A percentile compares a stretch with the other conserved stretches of the same genome.
phyloP scores from a whole-genome alignment of 1,140 invertebrate genomes.

The Pogonomyrmex californicus region DNA sequence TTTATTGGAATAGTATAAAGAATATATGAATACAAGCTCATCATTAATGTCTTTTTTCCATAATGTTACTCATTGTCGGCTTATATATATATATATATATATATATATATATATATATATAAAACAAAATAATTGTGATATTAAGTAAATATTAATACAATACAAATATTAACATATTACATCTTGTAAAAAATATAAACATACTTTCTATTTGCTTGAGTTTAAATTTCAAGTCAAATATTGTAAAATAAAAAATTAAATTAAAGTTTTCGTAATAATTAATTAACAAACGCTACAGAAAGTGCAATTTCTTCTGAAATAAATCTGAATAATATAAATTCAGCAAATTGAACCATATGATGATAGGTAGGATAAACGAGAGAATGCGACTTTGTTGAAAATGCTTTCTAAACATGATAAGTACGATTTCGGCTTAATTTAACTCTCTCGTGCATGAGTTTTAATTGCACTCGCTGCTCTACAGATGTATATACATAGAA shows the following conservation, averaged over 20 bases:
- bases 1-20: not conserved
- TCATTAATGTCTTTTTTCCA: not conserved
- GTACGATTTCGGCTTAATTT: conserved; percentile 44
- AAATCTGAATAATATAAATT: not conserved
- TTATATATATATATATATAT: too few relatives aligned
- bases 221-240: not conserved
- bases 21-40: conserved; percentile 9
- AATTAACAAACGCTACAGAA: not conserved
- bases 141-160: conserved; percentile 5
- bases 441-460: not conserved
- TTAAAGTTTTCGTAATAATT: not conserved
- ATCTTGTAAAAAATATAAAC: not conserved
- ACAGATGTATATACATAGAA: not conserved
- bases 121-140: not conserved
- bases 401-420: conserved; percentile 45
- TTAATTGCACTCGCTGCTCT: conserved; percentile 28
- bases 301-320: not conserved
- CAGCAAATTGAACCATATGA: not conserved
- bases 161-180: not conserved
- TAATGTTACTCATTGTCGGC: not conserved
- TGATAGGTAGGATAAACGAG: not conserved
- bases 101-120: too few relatives aligned
- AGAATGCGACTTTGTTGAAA: conserved; percentile 37
- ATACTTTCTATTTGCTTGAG: not conserved
- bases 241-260: not conserved